phyloP scores from a whole-genome alignment of 2,888 invertebrate genomes.

The Amiota mariae region DNA sequence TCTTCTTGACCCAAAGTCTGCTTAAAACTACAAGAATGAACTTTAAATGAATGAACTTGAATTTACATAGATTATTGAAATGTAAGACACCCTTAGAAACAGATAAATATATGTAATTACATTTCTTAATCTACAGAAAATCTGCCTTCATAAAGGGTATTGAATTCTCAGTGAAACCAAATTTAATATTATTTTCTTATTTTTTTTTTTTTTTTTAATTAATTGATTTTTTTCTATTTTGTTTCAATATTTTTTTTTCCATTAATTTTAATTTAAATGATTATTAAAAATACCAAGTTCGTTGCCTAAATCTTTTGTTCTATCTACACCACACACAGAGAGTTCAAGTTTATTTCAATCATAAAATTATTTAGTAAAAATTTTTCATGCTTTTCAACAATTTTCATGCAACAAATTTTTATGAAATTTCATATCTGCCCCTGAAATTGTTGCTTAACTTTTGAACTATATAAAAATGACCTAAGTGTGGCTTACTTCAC shows the following conservation, averaged over 20 bases:
- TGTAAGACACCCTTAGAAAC: neutral
- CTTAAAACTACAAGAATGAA: no score
- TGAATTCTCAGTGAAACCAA: no score
- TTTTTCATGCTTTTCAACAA: neutral
- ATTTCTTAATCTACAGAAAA: no score
- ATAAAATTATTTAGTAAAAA: neutral
- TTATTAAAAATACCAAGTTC: slow-evolving; percentile 41
- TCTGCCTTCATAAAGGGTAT: no score
- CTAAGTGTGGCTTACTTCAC: no score
- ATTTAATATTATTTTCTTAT: neutral
- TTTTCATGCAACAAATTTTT: neutral
- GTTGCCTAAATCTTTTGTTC: slow-evolving; percentile 55
- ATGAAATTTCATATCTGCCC: neutral
- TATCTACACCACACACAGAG: no score
- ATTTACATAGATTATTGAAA: neutral
- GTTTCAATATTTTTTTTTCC: neutral
- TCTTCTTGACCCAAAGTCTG: no score
- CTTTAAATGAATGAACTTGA: no score
- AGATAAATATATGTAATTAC: no score
- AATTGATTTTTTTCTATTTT: neutral
- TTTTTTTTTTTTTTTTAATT: neutral
- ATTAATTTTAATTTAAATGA: neutral
- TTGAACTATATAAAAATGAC: neutral
- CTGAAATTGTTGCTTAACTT: neutral
- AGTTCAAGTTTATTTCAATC: neutral